These are phyloP conservation scores for Cyphomyrus discorhynchus DNA, from an alignment of 2,113 vertebrate species.

Conservation along the genomic window DNA sequence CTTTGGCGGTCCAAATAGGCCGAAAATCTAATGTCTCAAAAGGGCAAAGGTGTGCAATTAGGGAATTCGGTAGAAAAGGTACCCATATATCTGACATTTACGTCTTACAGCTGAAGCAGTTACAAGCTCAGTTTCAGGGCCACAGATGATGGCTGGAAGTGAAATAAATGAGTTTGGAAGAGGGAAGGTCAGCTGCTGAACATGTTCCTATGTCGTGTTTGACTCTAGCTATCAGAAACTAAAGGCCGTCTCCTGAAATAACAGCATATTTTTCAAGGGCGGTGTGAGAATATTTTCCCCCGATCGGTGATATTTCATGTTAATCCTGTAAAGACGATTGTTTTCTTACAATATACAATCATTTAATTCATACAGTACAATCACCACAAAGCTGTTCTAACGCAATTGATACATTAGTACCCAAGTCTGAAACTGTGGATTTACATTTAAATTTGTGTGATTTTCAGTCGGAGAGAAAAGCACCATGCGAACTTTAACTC, in stretches of 20 bases:
- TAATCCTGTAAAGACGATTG: not conserved
- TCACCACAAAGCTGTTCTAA: not conserved
- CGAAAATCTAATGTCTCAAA: not conserved
- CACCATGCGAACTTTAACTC: not conserved
- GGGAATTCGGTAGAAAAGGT: constrained; percentile 3
- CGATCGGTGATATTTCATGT: not conserved
- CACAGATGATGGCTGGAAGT: not conserved
- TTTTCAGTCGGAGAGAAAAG: not conserved
- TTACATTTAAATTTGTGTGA: not conserved
- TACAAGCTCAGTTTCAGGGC: not conserved
- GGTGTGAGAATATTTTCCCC: not conserved
- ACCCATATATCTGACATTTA: constrained; percentile 13
- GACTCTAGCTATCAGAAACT: not conserved
- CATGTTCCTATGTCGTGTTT: not conserved
- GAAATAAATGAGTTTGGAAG: not conserved
- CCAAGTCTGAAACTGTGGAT: not conserved
- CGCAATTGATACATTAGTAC: not conserved
- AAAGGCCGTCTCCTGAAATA: not conserved
- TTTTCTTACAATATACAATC: not conserved
- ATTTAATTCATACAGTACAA: not conserved
- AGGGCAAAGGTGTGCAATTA: not conserved
- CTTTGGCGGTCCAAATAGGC: not conserved
- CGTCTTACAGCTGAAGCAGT: not conserved
- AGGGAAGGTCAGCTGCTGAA: not conserved
- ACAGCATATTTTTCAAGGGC: not conserved